phyloP scores from a whole-genome alignment of 2,113 vertebrate genomes.

The Mellivora capensis region DNA sequence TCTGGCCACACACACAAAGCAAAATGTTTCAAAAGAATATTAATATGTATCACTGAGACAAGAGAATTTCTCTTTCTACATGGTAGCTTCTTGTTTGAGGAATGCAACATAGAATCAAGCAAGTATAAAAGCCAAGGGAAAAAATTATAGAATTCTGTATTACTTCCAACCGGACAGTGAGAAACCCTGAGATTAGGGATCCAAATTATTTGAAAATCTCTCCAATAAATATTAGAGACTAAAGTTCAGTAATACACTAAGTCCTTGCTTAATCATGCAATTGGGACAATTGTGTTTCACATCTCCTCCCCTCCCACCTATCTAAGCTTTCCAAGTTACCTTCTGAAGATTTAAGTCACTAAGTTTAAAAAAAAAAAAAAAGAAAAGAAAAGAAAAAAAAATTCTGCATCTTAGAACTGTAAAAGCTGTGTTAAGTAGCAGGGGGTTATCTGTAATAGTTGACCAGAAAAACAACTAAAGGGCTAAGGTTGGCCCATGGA shows the following conservation, averaged over 20 bases:
- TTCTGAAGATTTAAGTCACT: neutral
- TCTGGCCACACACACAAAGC: neutral
- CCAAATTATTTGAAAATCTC: neutral
- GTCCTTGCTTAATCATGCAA: neutral
- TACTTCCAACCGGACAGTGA: neutral
- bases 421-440: neutral
- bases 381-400: neutral
- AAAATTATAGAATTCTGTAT: neutral
- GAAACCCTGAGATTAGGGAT: neutral
- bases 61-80: neutral
- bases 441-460: neutral
- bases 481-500: neutral
- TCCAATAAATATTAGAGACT: neutral
- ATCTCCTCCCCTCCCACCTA: neutral
- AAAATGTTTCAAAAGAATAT: neutral
- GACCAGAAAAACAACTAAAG: neutral
- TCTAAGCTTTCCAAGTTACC: neutral
- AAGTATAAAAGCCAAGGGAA: neutral
- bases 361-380: neutral
- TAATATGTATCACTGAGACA: neutral
- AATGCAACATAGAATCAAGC: neutral
- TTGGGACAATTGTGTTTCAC: neutral
- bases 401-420: neutral
- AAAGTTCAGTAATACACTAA: neutral
- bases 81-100: neutral